phyloP scores from a whole-genome alignment of 2,888 invertebrate species.

The Troides oblongomaculatus region DNA sequence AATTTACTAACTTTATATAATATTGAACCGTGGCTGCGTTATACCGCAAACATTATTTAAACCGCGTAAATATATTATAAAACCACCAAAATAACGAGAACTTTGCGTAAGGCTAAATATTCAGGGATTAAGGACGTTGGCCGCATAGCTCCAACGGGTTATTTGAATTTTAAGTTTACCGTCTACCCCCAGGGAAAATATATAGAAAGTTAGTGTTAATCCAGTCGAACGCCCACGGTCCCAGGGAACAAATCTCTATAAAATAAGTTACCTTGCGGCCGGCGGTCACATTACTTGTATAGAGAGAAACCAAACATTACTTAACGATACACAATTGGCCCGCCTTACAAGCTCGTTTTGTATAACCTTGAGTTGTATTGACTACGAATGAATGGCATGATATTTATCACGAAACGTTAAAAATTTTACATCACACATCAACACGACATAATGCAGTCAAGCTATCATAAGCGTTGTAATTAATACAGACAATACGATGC shows the following conservation, averaged over 20 bases:
- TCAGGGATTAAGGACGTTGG: slow-evolving; percentile 13
- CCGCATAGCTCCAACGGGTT: slow-evolving; percentile 13
- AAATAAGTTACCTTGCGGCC: slow-evolving; percentile 12
- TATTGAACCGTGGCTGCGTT: neutral
- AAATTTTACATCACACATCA: no score
- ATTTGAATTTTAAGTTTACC: slow-evolving; percentile 24
- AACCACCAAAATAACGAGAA: neutral
- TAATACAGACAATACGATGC: neutral
- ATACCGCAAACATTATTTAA: neutral
- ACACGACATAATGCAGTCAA: neutral
- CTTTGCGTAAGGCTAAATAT: slow-evolving; percentile 18
- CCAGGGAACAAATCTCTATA: slow-evolving; percentile 11
- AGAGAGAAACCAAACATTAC: neutral
- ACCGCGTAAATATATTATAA: neutral
- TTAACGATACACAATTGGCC: neutral
- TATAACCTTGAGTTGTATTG: no score
- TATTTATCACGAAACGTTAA: no score
- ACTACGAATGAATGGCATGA: no score
- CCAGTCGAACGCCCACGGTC: slow-evolving; percentile 11
- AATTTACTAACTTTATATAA: neutral
- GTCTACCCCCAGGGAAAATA: slow-evolving; percentile 17
- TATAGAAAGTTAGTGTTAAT: slow-evolving; percentile 16
- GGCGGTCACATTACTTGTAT: slow-evolving; percentile 5
- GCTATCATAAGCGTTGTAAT: neutral
- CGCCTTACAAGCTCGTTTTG: neutral